Evolutionary conservation across 1,140 invertebrate species (phyloP).

Genomic region (Carcinoscorpius rotundicauda): DNA sequence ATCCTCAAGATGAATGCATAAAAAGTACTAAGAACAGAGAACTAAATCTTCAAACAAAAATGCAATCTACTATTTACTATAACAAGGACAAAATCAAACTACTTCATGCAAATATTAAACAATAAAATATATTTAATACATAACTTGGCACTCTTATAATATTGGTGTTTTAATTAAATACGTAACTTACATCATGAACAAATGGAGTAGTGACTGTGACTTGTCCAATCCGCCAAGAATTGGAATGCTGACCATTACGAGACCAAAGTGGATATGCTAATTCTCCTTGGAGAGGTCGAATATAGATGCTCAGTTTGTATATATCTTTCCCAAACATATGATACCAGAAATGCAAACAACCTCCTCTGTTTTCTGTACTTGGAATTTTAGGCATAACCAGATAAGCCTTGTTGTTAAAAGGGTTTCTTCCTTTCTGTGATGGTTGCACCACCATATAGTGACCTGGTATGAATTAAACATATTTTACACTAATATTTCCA

Average conservation of each 20-base stretch:
- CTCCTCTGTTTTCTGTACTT: not conserved
- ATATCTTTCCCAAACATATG: slow-evolving; percentile 22
- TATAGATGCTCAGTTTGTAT: slow-evolving; percentile 15
- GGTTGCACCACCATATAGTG: slow-evolving; percentile 17
- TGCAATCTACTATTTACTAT: no score
- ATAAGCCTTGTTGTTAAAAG: slow-evolving; percentile 14
- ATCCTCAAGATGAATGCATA: no score
- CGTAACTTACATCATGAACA: slow-evolving; percentile 12
- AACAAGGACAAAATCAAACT: no score
- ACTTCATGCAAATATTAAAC: no score
- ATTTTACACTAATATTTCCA: no score
- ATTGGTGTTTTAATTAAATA: no score
- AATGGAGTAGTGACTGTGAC: slow-evolving; percentile 4
- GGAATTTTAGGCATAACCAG: slow-evolving; percentile 15
- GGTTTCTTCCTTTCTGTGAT: slow-evolving; percentile 4
- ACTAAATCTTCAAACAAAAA: no score
- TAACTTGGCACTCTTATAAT: no score
- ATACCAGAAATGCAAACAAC: slow-evolving; percentile 24
- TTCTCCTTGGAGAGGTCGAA: slow-evolving; percentile 5
- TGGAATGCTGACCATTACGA: slow-evolving; percentile 6
- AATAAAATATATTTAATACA: no score
- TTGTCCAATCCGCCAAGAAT: slow-evolving; percentile 15
- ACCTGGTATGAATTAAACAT: slow-evolving; percentile 9
- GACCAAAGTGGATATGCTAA: slow-evolving; percentile 12
- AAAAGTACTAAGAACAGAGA: no score